Conservation (phyloP, 2,113 vertebrate genomes). For the Carollia perspicillata region DNA sequence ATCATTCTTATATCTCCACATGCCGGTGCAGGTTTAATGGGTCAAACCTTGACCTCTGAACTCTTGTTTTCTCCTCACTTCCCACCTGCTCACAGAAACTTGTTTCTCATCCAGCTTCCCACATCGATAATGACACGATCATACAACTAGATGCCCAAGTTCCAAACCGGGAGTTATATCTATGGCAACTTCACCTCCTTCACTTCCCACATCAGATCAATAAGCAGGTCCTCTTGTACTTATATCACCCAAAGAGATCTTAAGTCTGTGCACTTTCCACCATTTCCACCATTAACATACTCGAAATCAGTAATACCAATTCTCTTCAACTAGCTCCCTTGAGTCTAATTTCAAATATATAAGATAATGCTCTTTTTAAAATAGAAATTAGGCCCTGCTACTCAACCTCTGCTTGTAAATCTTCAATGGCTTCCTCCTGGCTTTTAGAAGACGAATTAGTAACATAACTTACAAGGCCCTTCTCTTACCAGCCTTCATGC, state of each 20-base stretch:
- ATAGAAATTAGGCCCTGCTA: neutral
- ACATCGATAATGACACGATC: neutral
- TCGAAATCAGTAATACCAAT: neutral
- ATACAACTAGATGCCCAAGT: neutral
- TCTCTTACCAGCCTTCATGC: neutral
- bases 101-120: neutral
- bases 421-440: neutral
- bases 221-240: neutral
- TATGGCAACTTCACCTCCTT: neutral
- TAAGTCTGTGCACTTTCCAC: neutral
- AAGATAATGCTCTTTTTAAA: neutral
- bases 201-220: neutral
- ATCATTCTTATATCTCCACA: neutral
- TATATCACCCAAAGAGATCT: neutral
- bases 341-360: neutral
- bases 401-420: neutral
- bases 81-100: neutral
- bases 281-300: neutral
- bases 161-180: neutral
- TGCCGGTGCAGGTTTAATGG: neutral
- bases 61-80: neutral
- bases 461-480: neutral
- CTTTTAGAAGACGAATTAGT: neutral
- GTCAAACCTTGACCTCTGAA: neutral
- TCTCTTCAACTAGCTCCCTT: neutral